Evolutionary conservation across 2,113 vertebrate genomes (phyloP), one percentile per base, ranked within the genome.

Genomic region (Rhinichthys klamathensis): DNA sequence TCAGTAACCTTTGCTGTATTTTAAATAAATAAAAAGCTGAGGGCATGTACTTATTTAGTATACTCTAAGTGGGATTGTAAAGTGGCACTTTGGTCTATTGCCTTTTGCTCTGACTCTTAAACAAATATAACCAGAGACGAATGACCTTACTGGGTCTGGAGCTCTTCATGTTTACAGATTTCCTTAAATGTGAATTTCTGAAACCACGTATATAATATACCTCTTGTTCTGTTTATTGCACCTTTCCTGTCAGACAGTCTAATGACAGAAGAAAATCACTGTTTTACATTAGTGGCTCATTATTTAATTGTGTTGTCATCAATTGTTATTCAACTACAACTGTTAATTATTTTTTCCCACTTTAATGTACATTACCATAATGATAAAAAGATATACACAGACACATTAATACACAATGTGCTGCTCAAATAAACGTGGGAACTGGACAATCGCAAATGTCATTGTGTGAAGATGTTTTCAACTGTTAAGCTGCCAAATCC

Each of bases 31-130:
- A 51, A 56, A 69, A 16, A 21, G 30, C 51, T 58, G 44, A 30
- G 16, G 1, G 46, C 44, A 25, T 79, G 32, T 6, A 11, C 23
- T 44, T 27, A 35, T 80, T 38, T 21, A 18, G 38, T 49, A 9
- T 44, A 25, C 54, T 41, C 32, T 35, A 67, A 44, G 25, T 80
- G 15, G 2, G 41, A 9, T 6, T 63, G 8, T 32, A 15, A 32
- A 70, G 49, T 38, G 10, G 21, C 67, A 83, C 80, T 83, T 83
- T 72, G 51, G 11, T 27, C 67, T 58, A 58, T 3, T 83, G 80
- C 80, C 67, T 83, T 83, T 72, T 58, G 81, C 46, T 83, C 81
- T 12, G 80, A 35, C 13, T 58, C 67, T 56, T 83, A 25, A 83
- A 49, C 81, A 83, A 83, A 73, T 72, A 72, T 67, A 49, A 32